Conservation (phyloP, 2,888 invertebrate genomes). For the Octodonta nipae region DNA sequence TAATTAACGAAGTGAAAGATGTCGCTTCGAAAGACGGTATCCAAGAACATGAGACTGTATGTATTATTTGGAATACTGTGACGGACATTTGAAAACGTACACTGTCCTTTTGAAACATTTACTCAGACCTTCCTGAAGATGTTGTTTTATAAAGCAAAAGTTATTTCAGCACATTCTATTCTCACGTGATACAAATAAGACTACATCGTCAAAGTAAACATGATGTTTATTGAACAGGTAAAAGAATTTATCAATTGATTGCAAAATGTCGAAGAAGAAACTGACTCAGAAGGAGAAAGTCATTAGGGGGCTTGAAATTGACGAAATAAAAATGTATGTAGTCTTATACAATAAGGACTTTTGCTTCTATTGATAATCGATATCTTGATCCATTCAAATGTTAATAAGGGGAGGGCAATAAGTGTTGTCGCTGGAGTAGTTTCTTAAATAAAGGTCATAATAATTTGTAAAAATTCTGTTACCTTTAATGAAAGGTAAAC, state of each 20-base stretch:
- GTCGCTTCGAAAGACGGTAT: conserved; percentile 71
- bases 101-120: no score
- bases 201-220: conserved; percentile 87
- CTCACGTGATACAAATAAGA: conserved; percentile 92
- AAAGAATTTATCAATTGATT: conserved; percentile 95
- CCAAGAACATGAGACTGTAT: conserved; percentile 69
- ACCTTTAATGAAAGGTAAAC: no score
- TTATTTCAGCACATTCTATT: conserved; percentile 88
- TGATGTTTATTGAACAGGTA: conserved; percentile 96
- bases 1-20: conserved; percentile 74
- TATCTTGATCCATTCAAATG: no score
- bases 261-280: conserved; percentile 86
- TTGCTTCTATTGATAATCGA: no score
- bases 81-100: conserved; percentile 93
- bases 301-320: no score
- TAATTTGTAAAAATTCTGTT: no score
- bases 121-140: conserved; percentile 97
- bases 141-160: conserved; percentile 90
- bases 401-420: no score
- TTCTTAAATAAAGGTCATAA: no score
- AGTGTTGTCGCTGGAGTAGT: no score
- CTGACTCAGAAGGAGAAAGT: conserved; percentile 42
- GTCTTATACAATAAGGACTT: no score
- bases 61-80: conserved; percentile 73
- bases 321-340: no score